A percentile compares a stretch with the other conserved stretches of the same genome.
Conservation (phyloP, 2,797 vertebrate genomes). For the Lacerta bilineata region DNA sequence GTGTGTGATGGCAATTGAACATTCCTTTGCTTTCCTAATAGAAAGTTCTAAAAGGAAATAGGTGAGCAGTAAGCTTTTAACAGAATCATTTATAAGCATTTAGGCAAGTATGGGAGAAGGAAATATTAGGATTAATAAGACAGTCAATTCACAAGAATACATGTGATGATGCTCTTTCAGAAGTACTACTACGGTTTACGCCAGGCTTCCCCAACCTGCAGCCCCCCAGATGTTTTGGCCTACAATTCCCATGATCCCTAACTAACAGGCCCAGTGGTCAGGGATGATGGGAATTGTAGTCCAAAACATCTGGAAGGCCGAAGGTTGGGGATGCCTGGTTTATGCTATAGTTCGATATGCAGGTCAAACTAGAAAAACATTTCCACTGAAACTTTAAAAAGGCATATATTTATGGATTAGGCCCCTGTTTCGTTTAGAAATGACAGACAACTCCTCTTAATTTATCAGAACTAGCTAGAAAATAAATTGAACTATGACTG, state of each 20-base stretch:
- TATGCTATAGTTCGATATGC: no score
- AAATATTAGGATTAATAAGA: not conserved
- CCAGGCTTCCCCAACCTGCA: not conserved
- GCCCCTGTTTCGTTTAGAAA: not conserved
- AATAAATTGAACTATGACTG: not conserved
- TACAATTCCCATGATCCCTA: no score
- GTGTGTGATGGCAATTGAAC: not conserved
- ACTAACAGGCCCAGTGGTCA: no score
- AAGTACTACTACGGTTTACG: not conserved
- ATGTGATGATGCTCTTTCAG: not conserved
- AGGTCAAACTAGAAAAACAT: not conserved
- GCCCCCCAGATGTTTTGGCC: no score
- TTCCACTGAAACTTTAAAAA: not conserved
- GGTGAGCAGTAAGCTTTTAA: not conserved
- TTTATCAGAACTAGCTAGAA: not conserved
- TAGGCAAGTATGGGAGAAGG: not conserved
- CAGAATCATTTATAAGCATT: not conserved
- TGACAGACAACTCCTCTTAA: not conserved
- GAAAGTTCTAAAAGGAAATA: not conserved
- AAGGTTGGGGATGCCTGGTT: no score
- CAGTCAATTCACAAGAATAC: no score
- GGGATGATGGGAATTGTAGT: no score
- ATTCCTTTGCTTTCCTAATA: not conserved
- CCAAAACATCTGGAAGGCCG: no score
- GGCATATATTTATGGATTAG: not conserved